These are phyloP conservation scores for Porites cylindrica DNA, from an alignment of 92 coral and sea anemone species.

Conservation along the genomic window DNA sequence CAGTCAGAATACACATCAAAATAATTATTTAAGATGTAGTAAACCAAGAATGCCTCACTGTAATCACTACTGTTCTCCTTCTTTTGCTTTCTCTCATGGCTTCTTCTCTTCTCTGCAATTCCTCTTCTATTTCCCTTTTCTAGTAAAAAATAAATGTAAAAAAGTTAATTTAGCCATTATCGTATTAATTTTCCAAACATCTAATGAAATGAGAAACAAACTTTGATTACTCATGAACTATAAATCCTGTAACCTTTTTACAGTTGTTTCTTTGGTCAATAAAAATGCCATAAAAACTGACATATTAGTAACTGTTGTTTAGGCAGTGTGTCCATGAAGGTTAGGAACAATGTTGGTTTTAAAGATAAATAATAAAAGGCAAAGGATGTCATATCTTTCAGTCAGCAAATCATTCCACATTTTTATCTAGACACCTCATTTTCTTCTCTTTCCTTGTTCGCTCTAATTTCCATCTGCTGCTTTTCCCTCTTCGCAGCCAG, in stretches of 20 bases:
- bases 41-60: constrained; percentile 26
- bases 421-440: constrained; percentile 73
- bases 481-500: constrained; percentile 81
- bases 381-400: too few species aligned
- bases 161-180: background rate
- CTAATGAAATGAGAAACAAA: background rate
- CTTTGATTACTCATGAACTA: too few species aligned
- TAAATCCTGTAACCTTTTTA: too few species aligned
- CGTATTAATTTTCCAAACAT: background rate
- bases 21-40: background rate
- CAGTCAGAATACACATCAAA: too few species aligned
- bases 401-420: background rate
- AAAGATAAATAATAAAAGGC: too few species aligned
- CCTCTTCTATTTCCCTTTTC: constrained; percentile 92
- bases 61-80: constrained; percentile 68
- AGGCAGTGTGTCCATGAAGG: too few species aligned
- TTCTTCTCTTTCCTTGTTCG: constrained; percentile 81
- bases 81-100: constrained; percentile 76
- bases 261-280: too few species aligned
- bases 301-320: too few species aligned
- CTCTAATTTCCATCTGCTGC: constrained; percentile 69
- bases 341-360: too few species aligned
- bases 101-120: constrained; percentile 91
- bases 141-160: constrained; percentile 19
- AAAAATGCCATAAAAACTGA: too few species aligned